Base-by-base conservation (phyloP, 1,140 invertebrate species). In the Apolygus lucorum region DNA sequence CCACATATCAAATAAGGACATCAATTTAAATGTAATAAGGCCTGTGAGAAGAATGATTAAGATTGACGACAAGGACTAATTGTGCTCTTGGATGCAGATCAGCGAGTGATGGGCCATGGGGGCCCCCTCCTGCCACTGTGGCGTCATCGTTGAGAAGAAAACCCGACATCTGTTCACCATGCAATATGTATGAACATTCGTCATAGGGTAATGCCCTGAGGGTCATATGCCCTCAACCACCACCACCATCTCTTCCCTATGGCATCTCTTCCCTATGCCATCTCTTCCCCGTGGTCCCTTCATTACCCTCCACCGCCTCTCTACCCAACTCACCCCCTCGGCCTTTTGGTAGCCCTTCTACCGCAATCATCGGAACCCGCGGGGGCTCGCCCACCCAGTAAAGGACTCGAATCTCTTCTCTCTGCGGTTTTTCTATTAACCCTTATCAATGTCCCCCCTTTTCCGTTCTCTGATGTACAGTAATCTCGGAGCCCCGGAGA, bases 121-220 rank as follows among this genome's bases (percentile, higher is more conserved):
- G 34, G 34, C 34, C 34, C 34, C 34, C 34, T 49, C 17, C 17
- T 49, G 8, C 34, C 17, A 11, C 34, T 49, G 8, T 49, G 17
- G 8, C 8, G 8, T 49, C 34, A 49, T 17, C 34, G 34, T 17
- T 49, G 34, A 49, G 34, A 49, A 49, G 34, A 49, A n/a, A 49
- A 49, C 34, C 34, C 34, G 34, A 49, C 34, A 49, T 49, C 34
- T 49, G 34, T 49, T 49, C 8, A 17, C 8, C 34, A 49, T 49
- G 34, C 34, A 49, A 49, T 49, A 49, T 49, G 34, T 49, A 49
- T 49, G 34, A 49, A 49, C 34, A 49, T 49, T 49, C 34, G 34
- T 49, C 34, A 49, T 49, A 49, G 34, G 34, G 8, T 49, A 8
- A 17, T 49, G 34, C n/a, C n/a, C n/a, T n/a, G n/a, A n/a, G n/a